phyloP scores from a whole-genome alignment of 2,888 invertebrate genomes.

The Emmelina monodactyla region DNA sequence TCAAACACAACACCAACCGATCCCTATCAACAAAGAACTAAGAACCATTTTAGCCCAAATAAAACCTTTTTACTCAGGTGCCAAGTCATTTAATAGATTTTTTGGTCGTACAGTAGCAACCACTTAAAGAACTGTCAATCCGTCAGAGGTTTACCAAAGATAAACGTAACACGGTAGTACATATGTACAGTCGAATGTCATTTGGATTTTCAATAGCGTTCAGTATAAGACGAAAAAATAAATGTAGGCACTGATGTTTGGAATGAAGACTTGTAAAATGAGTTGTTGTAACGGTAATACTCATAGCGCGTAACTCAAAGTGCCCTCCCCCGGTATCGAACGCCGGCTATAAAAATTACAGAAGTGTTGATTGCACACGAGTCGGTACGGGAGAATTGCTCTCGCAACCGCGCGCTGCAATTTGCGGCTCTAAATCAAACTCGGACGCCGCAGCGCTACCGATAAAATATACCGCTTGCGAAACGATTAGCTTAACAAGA shows the following conservation, averaged over 20 bases:
- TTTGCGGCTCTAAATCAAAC: conserved; percentile 59
- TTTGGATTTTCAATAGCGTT: no score
- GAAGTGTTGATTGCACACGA: conserved; percentile 32
- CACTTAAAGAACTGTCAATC: conserved; percentile 60
- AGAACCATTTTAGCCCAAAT: no score
- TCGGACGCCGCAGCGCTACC: conserved; percentile 38
- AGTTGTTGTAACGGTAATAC: no score
- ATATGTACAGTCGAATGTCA: conserved; percentile 17
- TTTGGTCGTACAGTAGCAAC: conserved; percentile 45
- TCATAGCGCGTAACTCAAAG: no score
- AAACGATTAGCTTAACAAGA: conserved; percentile 52
- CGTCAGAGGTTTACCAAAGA: conserved; percentile 42
- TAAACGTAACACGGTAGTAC: conserved; percentile 63
- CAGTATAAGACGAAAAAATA: no score
- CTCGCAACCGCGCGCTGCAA: conserved; percentile 43
- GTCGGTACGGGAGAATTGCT: conserved; percentile 33
- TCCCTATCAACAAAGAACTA: no score
- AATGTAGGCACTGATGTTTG: no score
- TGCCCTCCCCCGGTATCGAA: background rate
- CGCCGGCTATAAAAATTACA: conserved; percentile 10
- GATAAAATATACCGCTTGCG: conserved; percentile 49
- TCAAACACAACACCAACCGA: no score
- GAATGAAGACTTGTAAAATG: no score
- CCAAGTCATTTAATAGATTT: conserved; percentile 49
- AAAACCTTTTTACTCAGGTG: no score